These are phyloP conservation scores for Xylophagus ater DNA, from an alignment of 2,888 invertebrate species.

Conservation along the genomic window DNA sequence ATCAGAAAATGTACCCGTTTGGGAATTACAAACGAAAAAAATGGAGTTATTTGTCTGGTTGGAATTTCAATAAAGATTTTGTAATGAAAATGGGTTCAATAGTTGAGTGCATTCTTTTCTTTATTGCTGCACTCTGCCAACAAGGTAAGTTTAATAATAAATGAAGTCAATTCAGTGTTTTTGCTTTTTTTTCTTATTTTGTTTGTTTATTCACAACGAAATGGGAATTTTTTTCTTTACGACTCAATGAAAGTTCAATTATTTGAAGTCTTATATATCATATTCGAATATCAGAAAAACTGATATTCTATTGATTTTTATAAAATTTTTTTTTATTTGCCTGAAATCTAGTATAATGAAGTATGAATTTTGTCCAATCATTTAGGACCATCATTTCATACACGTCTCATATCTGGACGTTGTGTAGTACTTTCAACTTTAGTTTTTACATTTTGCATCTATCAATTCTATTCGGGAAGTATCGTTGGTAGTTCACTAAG, in stretches of 20 bases:
- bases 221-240: slow-evolving; percentile 7
- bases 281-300: too few relatives aligned
- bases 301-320: too few relatives aligned
- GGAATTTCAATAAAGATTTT: slow-evolving; percentile 11
- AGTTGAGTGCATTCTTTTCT: slow-evolving; percentile 34
- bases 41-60: slow-evolving; percentile 8
- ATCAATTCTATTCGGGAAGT: slow-evolving; percentile 59
- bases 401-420: slow-evolving; percentile 42
- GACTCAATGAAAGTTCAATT: slow-evolving; percentile 5
- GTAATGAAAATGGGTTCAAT: slow-evolving; percentile 24
- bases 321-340: too few relatives aligned
- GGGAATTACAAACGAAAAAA: slow-evolving; percentile 7
- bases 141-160: slow-evolving; percentile 35
- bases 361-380: slow-evolving; percentile 1
- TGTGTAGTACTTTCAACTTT: slow-evolving; percentile 44
- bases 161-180: too few relatives aligned
- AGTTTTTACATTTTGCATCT: slow-evolving; percentile 48
- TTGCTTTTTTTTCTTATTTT: too few relatives aligned
- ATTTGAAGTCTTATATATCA: too few relatives aligned
- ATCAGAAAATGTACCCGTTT: too few relatives aligned
- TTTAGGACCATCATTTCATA: slow-evolving; percentile 39
- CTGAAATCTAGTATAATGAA: too few relatives aligned
- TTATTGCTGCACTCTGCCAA: slow-evolving; percentile 39
- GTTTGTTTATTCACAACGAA: too few relatives aligned
- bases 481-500: slow-evolving; percentile 54